These are phyloP conservation scores for Drosophila jambulina DNA, from an alignment of 1,140 invertebrate species.

Conservation along the genomic window DNA sequence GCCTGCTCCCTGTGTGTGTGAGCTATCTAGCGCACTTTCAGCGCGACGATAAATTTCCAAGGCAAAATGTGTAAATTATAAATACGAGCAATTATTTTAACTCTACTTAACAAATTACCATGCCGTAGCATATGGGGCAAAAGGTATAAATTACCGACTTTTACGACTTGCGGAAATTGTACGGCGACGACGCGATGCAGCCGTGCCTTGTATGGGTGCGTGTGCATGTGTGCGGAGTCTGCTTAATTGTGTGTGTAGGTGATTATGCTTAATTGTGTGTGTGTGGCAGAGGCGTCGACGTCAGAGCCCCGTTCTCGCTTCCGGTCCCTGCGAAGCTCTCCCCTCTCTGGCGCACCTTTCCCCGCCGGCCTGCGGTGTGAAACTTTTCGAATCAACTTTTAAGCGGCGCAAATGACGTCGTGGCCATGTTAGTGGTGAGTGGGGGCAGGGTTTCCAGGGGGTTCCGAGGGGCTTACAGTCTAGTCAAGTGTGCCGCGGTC, in stretches of 20 bases:
- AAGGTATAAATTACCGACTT: slow-evolving; percentile 84
- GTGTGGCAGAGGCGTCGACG: slow-evolving; percentile 48
- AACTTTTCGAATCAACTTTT: slow-evolving; percentile 83
- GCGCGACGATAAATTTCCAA: slow-evolving; percentile 83
- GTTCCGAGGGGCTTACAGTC: neutral
- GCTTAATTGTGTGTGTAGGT: slow-evolving; percentile 79
- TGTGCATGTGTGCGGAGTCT: slow-evolving; percentile 28
- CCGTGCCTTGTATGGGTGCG: slow-evolving; percentile 31
- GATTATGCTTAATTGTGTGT: slow-evolving; percentile 78
- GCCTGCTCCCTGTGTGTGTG: slow-evolving; percentile 28
- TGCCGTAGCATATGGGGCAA: slow-evolving; percentile 83
- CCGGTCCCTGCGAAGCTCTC: slow-evolving; percentile 1
- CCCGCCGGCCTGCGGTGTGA: slow-evolving; percentile 57
- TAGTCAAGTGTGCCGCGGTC: slow-evolving; percentile 27
- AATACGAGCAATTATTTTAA: slow-evolving; percentile 85
- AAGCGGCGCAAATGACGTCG: slow-evolving; percentile 80
- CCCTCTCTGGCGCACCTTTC: slow-evolving; percentile 2
- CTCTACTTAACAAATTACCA: slow-evolving; percentile 85
- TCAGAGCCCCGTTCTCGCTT: slow-evolving; percentile 50
- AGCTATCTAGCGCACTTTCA: slow-evolving; percentile 79
- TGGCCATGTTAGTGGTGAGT: slow-evolving; percentile 56
- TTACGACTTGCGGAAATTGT: slow-evolving; percentile 84
- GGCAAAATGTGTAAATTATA: slow-evolving; percentile 85
- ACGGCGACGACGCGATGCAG: slow-evolving; percentile 65
- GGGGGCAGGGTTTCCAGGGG: neutral